Conservation (phyloP, 2,888 invertebrate species). For the Pyrrhia umbra region DNA sequence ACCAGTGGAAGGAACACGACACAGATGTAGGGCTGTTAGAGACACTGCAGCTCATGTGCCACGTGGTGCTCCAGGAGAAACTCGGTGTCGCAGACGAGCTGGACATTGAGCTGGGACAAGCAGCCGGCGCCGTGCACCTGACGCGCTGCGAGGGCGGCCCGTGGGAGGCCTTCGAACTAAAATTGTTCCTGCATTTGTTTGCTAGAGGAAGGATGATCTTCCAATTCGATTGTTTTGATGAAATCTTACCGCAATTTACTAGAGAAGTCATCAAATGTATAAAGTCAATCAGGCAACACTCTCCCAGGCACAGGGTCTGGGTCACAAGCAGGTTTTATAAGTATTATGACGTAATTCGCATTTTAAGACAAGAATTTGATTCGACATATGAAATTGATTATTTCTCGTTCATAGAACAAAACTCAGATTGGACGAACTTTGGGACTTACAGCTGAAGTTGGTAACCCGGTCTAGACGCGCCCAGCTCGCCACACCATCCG, state of each 20-base stretch:
- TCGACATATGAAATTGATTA: slow-evolving; percentile 24
- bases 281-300: slow-evolving; percentile 5
- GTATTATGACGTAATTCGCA: slow-evolving; percentile 34
- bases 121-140: slow-evolving; percentile 7
- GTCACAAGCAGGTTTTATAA: slow-evolving; percentile 56
- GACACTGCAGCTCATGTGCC: slow-evolving; percentile 19
- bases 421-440: too few relatives aligned
- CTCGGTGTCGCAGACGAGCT: background rate
- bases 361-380: slow-evolving; percentile 40
- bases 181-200: slow-evolving; percentile 43
- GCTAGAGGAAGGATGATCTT: slow-evolving; percentile 36
- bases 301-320: slow-evolving; percentile 36
- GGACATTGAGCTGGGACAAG: slow-evolving; percentile 7
- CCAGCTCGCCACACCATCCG: too few relatives aligned
- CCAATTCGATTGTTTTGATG: slow-evolving; percentile 59
- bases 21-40: slow-evolving; percentile 8
- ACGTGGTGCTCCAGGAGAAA: slow-evolving; percentile 3
- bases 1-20: slow-evolving; percentile 19
- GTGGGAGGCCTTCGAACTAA: slow-evolving; percentile 24
- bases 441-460: too few relatives aligned
- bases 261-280: slow-evolving; percentile 29
- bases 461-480: too few relatives aligned
- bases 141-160: slow-evolving; percentile 13
- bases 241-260: slow-evolving; percentile 55
- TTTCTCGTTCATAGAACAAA: slow-evolving; percentile 30